Conservation (phyloP, 2,797 vertebrate species). For the Phataginus tetradactyla region DNA sequence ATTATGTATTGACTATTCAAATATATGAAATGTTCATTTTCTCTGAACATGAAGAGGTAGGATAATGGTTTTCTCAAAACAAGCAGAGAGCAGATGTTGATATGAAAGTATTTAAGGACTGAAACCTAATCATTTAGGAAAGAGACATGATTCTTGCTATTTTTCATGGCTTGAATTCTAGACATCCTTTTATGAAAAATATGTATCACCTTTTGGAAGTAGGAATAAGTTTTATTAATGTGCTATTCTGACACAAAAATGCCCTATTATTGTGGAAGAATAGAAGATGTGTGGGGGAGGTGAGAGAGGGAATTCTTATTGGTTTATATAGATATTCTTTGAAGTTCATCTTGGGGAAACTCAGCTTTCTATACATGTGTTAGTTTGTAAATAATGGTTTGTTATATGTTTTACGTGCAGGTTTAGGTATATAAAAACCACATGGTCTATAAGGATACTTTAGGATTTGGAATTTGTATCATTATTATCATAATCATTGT, state of each 20-base stretch:
- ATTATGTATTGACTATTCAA: not conserved
- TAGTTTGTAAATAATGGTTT: not conserved
- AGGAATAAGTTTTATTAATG: not conserved
- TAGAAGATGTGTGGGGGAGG: not conserved
- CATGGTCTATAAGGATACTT: not conserved
- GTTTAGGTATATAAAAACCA: conserved; percentile 31
- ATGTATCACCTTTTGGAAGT: not conserved
- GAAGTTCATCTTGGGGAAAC: not conserved
- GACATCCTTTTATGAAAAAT: not conserved
- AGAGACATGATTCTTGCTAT: not conserved
- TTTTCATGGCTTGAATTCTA: conserved; percentile 45
- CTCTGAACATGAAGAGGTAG: not conserved
- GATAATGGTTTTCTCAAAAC: conserved; percentile 32
- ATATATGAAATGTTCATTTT: not conserved
- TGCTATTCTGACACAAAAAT: conserved; percentile 26
- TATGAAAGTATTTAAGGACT: not conserved
- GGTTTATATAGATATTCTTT: not conserved
- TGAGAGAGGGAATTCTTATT: not conserved
- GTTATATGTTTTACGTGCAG: not conserved
- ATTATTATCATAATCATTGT: not conserved
- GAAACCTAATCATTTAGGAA: not conserved
- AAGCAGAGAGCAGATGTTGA: not conserved
- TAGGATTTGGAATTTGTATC: not conserved
- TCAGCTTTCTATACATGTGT: not conserved
- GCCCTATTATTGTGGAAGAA: conserved; percentile 7